Percentiles rank a stretch among this genome's conserved stretches.
Conservation (phyloP, 2,888 invertebrate genomes). For the Cataglyphis altisquamis region DNA sequence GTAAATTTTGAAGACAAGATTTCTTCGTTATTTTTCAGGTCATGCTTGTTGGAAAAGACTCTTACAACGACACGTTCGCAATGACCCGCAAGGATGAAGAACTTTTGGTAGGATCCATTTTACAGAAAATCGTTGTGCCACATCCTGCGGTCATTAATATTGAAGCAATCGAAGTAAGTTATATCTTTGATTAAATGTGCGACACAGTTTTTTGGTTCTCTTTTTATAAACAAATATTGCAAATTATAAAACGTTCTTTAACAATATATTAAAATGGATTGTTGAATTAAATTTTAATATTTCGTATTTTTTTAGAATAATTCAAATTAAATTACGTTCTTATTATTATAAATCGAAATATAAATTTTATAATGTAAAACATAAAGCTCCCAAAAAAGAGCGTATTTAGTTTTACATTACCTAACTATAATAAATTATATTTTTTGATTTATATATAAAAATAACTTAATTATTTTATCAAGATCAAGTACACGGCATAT, state of each 20-base stretch:
- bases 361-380: not conserved
- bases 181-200: not conserved
- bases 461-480: constrained; percentile 77
- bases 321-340: not conserved
- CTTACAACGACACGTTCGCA: constrained; percentile 95
- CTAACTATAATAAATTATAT: not conserved
- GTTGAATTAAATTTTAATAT: not conserved
- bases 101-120: constrained; percentile 90
- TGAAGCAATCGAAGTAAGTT: constrained; percentile 83
- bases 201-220: not conserved
- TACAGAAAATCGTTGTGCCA: constrained; percentile 94
- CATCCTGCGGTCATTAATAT: constrained; percentile 94
- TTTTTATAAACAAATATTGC: not conserved
- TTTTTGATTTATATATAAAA: not conserved
- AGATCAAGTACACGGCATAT: constrained; percentile 94
- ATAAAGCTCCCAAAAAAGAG: not conserved
- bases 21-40: constrained; percentile 86
- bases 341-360: not conserved
- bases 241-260: not conserved
- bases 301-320: not conserved
- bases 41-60: constrained; percentile 93
- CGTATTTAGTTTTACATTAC: not conserved
- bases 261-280: not conserved
- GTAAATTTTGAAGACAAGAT: constrained; percentile 10
- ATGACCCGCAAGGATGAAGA: constrained; percentile 94